These are phyloP conservation scores for Oreochromis niloticus DNA, from an alignment of 2,113 vertebrate genomes.

Conservation along the genomic window DNA sequence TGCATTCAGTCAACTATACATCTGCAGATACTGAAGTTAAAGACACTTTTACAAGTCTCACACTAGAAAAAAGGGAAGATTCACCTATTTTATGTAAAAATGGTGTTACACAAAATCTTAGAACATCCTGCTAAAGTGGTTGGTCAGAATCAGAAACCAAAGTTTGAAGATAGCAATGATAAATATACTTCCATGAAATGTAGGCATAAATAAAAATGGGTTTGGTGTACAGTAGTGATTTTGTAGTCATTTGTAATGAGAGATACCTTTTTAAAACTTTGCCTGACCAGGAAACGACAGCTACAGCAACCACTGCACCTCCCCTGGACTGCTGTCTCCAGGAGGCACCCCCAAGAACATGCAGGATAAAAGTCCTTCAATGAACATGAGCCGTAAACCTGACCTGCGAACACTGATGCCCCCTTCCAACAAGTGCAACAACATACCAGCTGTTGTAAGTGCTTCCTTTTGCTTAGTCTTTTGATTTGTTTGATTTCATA, in stretches of 20 bases:
- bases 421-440: constrained; percentile 84
- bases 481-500: not conserved
- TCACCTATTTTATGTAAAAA: not conserved
- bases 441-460: constrained; percentile 88
- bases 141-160: not conserved
- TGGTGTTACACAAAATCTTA: not conserved
- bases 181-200: not conserved
- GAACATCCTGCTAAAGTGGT: not conserved
- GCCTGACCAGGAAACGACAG: constrained; percentile 77
- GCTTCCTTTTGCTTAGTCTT: fast-evolving
- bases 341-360: constrained; percentile 84
- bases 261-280: not conserved
- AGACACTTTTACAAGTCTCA: not conserved
- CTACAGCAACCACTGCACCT: constrained; percentile 86
- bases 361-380: constrained; percentile 89
- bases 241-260: not conserved
- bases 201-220: not conserved
- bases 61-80: not conserved
- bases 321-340: constrained; percentile 90
- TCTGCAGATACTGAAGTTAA: not conserved
- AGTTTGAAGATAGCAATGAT: not conserved
- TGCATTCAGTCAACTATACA: fast-evolving
- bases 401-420: constrained; percentile 91
- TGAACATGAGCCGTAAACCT: constrained; percentile 87
- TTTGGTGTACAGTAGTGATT: not conserved